Percentiles rank a stretch among this genome's conserved stretches.
Evolutionary conservation across 2,888 invertebrate species (phyloP).

Genomic region (Chironomus riparius): DNA sequence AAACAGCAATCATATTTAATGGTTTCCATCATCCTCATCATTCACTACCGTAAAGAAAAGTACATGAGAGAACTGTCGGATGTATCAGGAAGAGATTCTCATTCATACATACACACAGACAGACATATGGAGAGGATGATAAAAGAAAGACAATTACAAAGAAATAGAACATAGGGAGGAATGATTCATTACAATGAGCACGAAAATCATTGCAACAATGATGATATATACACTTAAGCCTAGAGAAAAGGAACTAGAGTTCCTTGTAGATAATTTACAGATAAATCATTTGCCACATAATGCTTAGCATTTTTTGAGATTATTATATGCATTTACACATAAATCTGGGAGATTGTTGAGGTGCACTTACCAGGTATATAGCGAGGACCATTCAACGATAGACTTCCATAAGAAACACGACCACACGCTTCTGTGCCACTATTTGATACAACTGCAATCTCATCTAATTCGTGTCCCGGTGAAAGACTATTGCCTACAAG

Average conservation of each 20-base stretch:
- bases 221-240: not conserved
- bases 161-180: not conserved
- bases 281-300: not conserved
- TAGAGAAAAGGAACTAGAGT: not conserved
- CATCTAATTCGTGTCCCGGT: constrained; percentile 52
- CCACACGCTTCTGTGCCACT: constrained; percentile 43
- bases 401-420: constrained; percentile 35
- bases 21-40: not conserved
- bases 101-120: no score
- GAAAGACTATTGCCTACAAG: constrained; percentile 41
- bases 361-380: constrained; percentile 47
- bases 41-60: no score
- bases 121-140: no score
- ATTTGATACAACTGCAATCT: constrained; percentile 59
- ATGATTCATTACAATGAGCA: constrained; percentile 9
- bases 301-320: not conserved
- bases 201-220: constrained; percentile 3
- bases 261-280: constrained; percentile 6
- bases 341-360: not conserved
- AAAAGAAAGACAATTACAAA: no score
- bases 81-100: no score
- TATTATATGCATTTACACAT: not conserved
- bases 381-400: constrained; percentile 47
- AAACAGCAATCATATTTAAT: constrained; percentile 13
- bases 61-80: no score